Conservation (phyloP, 2,888 invertebrate genomes). For the Cecidostiba fungosa region DNA sequence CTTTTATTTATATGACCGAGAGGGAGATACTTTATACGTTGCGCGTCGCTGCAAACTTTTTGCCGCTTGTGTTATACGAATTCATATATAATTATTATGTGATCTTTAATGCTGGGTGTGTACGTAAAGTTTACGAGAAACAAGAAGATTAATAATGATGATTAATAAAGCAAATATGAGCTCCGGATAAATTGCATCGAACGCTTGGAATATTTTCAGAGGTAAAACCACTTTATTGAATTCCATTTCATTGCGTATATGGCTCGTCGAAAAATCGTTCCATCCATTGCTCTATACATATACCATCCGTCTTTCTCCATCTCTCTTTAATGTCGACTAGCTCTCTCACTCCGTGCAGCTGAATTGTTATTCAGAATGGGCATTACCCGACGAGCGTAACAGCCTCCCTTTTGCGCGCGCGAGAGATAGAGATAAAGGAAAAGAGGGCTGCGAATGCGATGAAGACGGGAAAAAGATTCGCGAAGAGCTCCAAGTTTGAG, state of each 20-base stretch:
- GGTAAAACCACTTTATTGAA: conserved; percentile 8
- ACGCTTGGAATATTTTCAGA: not conserved
- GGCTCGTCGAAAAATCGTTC: conserved; percentile 14
- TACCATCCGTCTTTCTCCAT: not conserved
- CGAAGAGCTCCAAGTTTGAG: conserved; percentile 1
- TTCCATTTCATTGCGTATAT: conserved; percentile 20
- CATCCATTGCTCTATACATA: not conserved
- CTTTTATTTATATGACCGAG: conserved; percentile 34
- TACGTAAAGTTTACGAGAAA: no score
- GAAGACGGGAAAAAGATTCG: conserved; percentile 19
- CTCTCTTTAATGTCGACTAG: not conserved
- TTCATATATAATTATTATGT: not conserved
- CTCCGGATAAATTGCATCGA: not conserved
- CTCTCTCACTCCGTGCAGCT: not conserved
- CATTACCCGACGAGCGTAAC: conserved; percentile 22
- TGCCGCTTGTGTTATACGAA: not conserved
- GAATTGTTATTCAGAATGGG: conserved; percentile 58
- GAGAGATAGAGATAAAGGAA: conserved; percentile 28
- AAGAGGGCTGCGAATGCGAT: not conserved
- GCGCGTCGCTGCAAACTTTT: not conserved
- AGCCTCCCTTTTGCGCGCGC: not conserved
- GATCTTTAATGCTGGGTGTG: no score
- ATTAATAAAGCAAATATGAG: not conserved
- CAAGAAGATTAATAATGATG: no score
- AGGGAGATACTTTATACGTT: not conserved